A percentile compares a stretch with the other conserved stretches of the same genome.
Conservation (phyloP, 1,140 invertebrate species). For the Ylistrum balloti region DNA sequence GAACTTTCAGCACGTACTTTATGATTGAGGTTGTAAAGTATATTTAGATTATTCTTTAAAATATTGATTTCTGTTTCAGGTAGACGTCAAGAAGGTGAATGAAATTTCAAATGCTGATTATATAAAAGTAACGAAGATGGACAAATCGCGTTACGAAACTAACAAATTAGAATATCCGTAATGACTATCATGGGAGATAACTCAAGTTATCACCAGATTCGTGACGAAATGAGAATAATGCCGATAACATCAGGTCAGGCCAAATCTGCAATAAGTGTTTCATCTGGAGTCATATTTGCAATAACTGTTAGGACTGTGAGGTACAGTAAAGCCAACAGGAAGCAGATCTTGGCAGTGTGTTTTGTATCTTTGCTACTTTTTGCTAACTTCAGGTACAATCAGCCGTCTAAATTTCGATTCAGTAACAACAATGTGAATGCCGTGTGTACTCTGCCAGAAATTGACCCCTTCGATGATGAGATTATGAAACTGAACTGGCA, state of each 20-base stretch:
- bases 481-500: conserved; percentile 86
- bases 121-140: too few species aligned
- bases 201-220: neutral
- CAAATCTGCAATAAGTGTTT: too few species aligned
- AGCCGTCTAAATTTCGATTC: conserved; percentile 42
- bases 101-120: too few species aligned
- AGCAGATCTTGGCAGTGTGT: neutral
- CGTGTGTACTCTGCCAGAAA: conserved; percentile 90
- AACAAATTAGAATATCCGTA: too few species aligned
- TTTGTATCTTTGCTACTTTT: neutral
- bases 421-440: conserved; percentile 55
- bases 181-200: too few species aligned
- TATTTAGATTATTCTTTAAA: too few species aligned
- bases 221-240: neutral
- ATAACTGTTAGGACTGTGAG: neutral
- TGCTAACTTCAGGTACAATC: conserved; percentile 15
- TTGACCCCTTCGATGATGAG: conserved; percentile 88
- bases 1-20: too few species aligned
- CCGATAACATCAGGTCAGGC: too few species aligned
- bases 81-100: too few species aligned
- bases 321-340: neutral
- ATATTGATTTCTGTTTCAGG: too few species aligned
- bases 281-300: neutral
- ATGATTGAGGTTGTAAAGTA: too few species aligned
- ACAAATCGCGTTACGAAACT: too few species aligned